These are phyloP conservation scores for Misgurnus mizolepis DNA, from an alignment of 2,113 vertebrate genomes.

Conservation along the genomic window DNA sequence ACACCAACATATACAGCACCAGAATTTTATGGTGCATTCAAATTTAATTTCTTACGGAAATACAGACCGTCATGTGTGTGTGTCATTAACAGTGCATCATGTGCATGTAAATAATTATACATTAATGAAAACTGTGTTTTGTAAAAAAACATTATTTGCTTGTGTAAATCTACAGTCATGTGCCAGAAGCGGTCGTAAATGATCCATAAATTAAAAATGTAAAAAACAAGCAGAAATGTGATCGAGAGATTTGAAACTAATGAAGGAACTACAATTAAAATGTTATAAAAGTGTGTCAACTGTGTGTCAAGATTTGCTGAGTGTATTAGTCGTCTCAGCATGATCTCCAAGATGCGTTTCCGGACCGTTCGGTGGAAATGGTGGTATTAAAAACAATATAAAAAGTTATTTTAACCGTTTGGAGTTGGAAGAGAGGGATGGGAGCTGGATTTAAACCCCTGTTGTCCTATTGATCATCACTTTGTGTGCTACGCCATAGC, in stretches of 20 bases:
- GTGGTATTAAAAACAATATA: not conserved
- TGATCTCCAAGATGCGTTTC: conserved; percentile 11
- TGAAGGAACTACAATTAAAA: conserved; percentile 15
- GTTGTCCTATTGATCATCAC: not conserved
- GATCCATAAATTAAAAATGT: conserved; percentile 12
- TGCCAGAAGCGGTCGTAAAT: conserved; percentile 32
- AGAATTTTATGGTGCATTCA: conserved; percentile 28
- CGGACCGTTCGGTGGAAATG: not conserved
- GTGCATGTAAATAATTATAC: conserved; percentile 26
- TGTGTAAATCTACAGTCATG: conserved; percentile 12
- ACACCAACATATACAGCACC: not conserved
- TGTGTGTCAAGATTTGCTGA: not conserved
- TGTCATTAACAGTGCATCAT: conserved; percentile 8
- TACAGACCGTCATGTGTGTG: conserved; percentile 7
- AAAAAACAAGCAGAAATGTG: not conserved
- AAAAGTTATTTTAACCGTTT: not conserved
- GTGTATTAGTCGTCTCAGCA: conserved; percentile 25
- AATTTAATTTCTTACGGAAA: not conserved
- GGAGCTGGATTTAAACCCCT: not conserved
- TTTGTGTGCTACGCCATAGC: not conserved
- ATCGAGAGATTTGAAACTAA: not conserved
- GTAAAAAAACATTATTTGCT: conserved; percentile 15
- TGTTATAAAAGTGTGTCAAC: not conserved
- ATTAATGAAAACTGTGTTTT: not conserved
- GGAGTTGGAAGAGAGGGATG: not conserved